Conservation (phyloP, 2,888 invertebrate species). For the Pteria penguin region DNA sequence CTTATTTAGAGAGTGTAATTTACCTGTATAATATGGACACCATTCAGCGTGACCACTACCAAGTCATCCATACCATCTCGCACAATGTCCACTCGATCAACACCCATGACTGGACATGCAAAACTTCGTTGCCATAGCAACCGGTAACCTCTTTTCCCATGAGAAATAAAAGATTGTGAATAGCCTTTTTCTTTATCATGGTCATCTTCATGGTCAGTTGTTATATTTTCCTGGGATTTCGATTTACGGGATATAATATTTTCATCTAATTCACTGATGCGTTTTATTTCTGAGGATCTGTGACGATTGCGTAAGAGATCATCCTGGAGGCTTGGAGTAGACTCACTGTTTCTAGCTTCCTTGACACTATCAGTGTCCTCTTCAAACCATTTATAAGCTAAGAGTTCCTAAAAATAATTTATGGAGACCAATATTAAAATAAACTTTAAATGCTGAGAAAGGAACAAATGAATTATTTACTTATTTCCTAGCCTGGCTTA, state of each 20-base stretch:
- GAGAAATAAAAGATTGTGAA: not conserved
- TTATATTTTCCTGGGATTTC: constrained; percentile 65
- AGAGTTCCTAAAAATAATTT: constrained; percentile 73
- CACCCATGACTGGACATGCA: constrained; percentile 84
- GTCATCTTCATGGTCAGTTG: constrained; percentile 27
- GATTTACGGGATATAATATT: constrained; percentile 44
- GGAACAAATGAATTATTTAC: too few relatives aligned
- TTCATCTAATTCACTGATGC: constrained; percentile 18
- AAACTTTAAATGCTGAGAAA: too few relatives aligned
- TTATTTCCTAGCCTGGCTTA: too few relatives aligned
- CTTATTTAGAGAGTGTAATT: too few relatives aligned
- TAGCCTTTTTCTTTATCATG: not conserved
- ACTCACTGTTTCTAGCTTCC: not conserved
- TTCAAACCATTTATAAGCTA: constrained; percentile 71
- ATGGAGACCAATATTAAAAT: too few relatives aligned
- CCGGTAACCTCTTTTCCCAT: constrained; percentile 41
- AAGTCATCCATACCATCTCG: constrained; percentile 86
- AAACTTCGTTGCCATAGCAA: constrained; percentile 82
- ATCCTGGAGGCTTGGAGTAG: not conserved
- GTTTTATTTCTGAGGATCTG: constrained; percentile 45
- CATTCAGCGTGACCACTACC: constrained; percentile 85
- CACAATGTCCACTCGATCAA: constrained; percentile 84
- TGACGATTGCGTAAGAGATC: constrained; percentile 39
- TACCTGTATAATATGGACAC: constrained; percentile 85
- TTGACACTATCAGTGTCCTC: not conserved